Percentiles rank a stretch among this genome's conserved stretches.
These are phyloP conservation scores for Drosophila birchii DNA, from an alignment of 2,888 invertebrate genomes.

Conservation along the genomic window DNA sequence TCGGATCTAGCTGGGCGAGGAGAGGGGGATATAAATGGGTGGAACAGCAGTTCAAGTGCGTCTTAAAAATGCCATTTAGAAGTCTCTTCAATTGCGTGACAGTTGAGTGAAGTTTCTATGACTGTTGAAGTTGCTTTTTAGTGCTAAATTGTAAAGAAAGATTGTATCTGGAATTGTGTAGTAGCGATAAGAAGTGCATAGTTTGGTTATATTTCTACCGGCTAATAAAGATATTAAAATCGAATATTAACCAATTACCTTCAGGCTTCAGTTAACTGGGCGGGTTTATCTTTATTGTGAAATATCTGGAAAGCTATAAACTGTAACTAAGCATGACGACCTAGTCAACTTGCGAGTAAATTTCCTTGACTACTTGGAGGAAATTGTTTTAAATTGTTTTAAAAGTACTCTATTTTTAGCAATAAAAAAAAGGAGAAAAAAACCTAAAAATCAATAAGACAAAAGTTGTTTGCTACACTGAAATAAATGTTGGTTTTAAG, in stretches of 20 bases:
- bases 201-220: neutral
- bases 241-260: constrained; percentile 14
- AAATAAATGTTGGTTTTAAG: neutral
- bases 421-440: neutral
- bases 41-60: constrained; percentile 60
- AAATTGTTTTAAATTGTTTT: constrained; percentile 16
- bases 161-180: neutral
- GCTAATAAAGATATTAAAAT: constrained; percentile 29
- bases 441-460: constrained; percentile 10
- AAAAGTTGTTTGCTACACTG: constrained; percentile 2
- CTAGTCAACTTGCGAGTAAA: constrained; percentile 17
- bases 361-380: constrained; percentile 17
- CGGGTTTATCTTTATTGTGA: constrained; percentile 6
- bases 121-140: constrained; percentile 20
- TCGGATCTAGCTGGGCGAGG: constrained; percentile 12
- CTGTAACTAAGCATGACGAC: constrained; percentile 31
- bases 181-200: constrained; percentile 10
- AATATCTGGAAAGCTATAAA: constrained; percentile 21
- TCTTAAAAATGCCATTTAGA: constrained; percentile 58
- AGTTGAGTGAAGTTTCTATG: constrained; percentile 49
- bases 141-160: constrained; percentile 2
- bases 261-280: constrained; percentile 3
- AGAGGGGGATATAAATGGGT: neutral
- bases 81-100: constrained; percentile 66
- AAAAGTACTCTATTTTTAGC: constrained; percentile 15